These are phyloP conservation scores for Buphagus erythrorhynchus DNA, from an alignment of 2,797 vertebrate genomes.

Conservation along the genomic window DNA sequence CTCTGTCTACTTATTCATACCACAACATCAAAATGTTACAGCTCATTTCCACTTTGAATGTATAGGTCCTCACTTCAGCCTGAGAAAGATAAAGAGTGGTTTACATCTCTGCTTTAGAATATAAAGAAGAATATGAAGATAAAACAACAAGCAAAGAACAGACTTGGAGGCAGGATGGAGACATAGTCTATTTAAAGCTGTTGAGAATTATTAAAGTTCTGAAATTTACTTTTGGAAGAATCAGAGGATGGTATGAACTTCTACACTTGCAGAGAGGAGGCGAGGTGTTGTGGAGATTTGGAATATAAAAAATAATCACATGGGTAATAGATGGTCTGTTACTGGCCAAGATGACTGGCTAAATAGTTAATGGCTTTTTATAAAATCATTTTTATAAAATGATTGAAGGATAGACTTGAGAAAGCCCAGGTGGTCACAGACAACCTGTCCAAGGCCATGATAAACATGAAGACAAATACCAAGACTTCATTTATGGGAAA, in stretches of 20 bases:
- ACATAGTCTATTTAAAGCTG: background rate
- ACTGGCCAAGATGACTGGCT: background rate
- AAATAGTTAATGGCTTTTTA: background rate
- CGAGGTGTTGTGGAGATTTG: background rate
- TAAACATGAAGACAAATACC: background rate
- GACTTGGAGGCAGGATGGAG: background rate
- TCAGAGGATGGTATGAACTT: background rate
- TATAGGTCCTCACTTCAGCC: background rate
- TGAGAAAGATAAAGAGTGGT: background rate
- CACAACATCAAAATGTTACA: background rate
- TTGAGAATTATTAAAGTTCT: background rate
- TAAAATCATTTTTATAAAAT: background rate
- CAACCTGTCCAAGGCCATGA: background rate
- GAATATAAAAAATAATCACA: background rate
- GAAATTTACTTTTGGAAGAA: background rate
- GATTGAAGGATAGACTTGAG: background rate
- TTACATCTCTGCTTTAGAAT: background rate
- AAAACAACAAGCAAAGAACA: background rate
- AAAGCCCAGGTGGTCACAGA: background rate
- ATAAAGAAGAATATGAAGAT: background rate
- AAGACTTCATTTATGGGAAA: background rate
- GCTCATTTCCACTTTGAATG: background rate
- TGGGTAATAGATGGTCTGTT: background rate
- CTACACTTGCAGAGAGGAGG: fast-evolving
- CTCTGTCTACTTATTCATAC: background rate